These are phyloP conservation scores for Odontocolon sp. DNA, from an alignment of 2,888 invertebrate genomes.

Conservation along the genomic window DNA sequence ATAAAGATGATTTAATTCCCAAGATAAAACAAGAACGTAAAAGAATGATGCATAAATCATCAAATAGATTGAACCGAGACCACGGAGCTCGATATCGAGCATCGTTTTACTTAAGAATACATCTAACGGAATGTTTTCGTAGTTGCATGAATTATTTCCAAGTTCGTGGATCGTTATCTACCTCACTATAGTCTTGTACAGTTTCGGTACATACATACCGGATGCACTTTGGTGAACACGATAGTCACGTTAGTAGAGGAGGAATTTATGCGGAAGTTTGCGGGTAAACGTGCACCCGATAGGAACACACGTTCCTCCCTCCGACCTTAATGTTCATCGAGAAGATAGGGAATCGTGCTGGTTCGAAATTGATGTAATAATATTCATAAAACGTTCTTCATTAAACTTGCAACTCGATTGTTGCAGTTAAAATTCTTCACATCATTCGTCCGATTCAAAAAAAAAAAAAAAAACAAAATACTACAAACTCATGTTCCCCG, in stretches of 20 bases:
- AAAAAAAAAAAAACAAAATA: background rate
- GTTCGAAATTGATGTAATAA: constrained; percentile 39
- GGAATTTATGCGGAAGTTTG: constrained; percentile 58
- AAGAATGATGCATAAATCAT: too few species aligned
- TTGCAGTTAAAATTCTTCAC: too few species aligned
- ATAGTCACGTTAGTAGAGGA: constrained; percentile 40
- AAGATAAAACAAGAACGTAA: too few species aligned
- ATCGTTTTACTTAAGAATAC: constrained; percentile 12
- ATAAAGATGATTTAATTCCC: too few species aligned
- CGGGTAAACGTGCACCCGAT: constrained; percentile 52
- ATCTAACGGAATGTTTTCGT: constrained; percentile 19
- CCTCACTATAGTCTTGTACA: background rate
- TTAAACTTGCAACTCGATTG: too few species aligned
- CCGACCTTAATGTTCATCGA: constrained; percentile 48
- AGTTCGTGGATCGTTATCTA: constrained; percentile 31
- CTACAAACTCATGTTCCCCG: too few species aligned
- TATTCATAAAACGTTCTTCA: constrained; percentile 45
- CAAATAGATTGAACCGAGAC: too few species aligned
- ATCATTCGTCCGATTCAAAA: background rate
- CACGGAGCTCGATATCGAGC: constrained; percentile 10
- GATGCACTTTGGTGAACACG: constrained; percentile 31
- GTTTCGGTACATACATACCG: background rate
- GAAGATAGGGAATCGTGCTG: constrained; percentile 49
- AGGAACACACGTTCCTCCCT: constrained; percentile 32
- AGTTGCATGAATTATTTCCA: constrained; percentile 34